A percentile compares a stretch with the other conserved stretches of the same genome.
These are phyloP conservation scores for Drosophila subpulchrella DNA, from an alignment of 1,140 invertebrate genomes.

Conservation along the genomic window DNA sequence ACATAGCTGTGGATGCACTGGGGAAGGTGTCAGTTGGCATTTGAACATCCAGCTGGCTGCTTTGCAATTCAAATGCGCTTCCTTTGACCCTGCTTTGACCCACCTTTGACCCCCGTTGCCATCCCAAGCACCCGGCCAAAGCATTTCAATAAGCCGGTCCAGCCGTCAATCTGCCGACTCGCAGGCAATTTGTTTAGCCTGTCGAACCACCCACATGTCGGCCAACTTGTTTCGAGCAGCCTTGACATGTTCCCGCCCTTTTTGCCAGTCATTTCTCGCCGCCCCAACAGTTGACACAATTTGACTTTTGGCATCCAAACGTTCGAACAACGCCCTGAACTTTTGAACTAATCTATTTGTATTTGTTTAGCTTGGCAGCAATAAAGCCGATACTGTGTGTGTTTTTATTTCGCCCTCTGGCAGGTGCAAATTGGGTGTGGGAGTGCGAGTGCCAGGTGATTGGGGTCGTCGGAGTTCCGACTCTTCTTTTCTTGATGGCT, in stretches of 20 bases:
- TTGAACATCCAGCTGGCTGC: conserved; percentile 1
- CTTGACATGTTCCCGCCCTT: conserved; percentile 35
- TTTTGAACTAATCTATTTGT: conserved; percentile 81
- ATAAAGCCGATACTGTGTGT: conserved; percentile 47
- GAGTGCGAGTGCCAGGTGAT: conserved; percentile 3
- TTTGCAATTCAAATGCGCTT: conserved; percentile 41
- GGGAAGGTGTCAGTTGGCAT: conserved; percentile 22
- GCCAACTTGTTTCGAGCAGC: conserved; percentile 22
- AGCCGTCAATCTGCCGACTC: conserved; percentile 58
- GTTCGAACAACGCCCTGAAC: conserved; percentile 52
- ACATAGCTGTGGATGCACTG: conserved; percentile 5
- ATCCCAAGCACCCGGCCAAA: background rate
- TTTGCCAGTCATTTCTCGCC: conserved; percentile 23
- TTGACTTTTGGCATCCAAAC: conserved; percentile 71
- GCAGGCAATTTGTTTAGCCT: conserved; percentile 69
- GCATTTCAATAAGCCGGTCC: conserved; percentile 49
- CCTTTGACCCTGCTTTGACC: background rate
- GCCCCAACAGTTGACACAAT: conserved; percentile 66
- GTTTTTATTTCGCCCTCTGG: conserved; percentile 15
- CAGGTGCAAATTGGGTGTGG: conserved; percentile 22
- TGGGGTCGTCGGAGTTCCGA: background rate
- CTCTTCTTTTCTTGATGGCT: background rate
- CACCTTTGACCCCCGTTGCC: conserved; percentile 24
- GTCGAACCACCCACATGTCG: conserved; percentile 41
- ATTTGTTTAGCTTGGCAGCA: conserved; percentile 77